Conservation (phyloP, 1,140 invertebrate species). For the Cyrtorhinus lividipennis region DNA sequence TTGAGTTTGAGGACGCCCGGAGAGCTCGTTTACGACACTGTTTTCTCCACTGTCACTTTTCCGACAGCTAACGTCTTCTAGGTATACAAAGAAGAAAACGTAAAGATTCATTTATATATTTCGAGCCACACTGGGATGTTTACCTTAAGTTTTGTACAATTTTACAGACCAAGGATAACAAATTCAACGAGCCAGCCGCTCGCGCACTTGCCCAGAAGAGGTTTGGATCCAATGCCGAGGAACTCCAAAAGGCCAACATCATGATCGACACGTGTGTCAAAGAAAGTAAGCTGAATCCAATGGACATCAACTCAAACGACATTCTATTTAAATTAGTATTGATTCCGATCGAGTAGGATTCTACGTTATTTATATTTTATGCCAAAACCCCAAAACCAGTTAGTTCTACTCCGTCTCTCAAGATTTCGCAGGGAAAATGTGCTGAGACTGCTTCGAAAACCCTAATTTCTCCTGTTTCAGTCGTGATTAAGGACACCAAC, state of each 20-base stretch:
- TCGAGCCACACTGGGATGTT: too few relatives aligned
- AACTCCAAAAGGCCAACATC: slow-evolving; percentile 23
- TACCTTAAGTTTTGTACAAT: neutral
- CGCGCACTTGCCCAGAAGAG: slow-evolving; percentile 21
- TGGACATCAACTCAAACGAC: too few relatives aligned
- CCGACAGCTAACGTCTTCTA: too few relatives aligned
- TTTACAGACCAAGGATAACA: slow-evolving; percentile 20
- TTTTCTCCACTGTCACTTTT: too few relatives aligned
- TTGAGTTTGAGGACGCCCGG: too few relatives aligned
- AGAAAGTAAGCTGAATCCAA: slow-evolving; percentile 25
- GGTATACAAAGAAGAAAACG: too few relatives aligned
- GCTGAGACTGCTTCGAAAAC: too few relatives aligned
- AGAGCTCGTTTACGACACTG: too few relatives aligned
- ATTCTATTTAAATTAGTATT: too few relatives aligned
- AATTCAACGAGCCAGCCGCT: slow-evolving; percentile 22
- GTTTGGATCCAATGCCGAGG: slow-evolving; percentile 22
- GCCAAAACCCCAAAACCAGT: neutral
- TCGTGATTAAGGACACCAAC: slow-evolving; percentile 21
- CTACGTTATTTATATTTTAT: neutral
- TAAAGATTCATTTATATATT: too few relatives aligned
- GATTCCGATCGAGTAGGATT: neutral
- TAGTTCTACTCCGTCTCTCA: neutral
- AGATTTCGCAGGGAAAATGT: too few relatives aligned
- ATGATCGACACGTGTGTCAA: slow-evolving; percentile 26
- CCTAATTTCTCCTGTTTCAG: slow-evolving; percentile 17